phyloP scores from a whole-genome alignment of 2,113 vertebrate genomes.

The Neolamprologus longior region DNA sequence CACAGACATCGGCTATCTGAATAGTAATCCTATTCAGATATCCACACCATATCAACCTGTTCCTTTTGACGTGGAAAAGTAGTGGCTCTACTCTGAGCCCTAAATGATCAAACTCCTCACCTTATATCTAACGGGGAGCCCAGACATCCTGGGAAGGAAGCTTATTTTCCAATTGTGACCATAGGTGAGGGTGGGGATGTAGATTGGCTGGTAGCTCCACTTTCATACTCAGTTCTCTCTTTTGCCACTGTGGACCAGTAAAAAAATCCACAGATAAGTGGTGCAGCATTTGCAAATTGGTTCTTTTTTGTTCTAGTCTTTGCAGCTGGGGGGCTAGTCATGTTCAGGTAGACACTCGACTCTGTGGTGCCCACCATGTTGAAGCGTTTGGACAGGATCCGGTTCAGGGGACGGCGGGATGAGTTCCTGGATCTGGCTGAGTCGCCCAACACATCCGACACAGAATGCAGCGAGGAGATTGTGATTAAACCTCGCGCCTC shows the following conservation, averaged over 20 bases:
- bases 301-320: background rate
- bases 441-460: conserved; percentile 92
- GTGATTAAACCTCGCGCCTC: conserved; percentile 70
- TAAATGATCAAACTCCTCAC: background rate
- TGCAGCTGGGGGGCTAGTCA: background rate
- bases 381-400: conserved; percentile 91
- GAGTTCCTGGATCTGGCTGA: conserved; percentile 89
- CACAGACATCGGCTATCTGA: background rate
- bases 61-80: background rate
- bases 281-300: background rate
- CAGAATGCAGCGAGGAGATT: conserved; percentile 83
- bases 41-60: background rate
- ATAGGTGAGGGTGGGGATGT: background rate
- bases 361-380: conserved; percentile 82
- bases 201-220: background rate
- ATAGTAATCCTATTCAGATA: background rate
- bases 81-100: background rate
- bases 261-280: background rate
- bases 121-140: background rate
- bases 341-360: conserved; percentile 62
- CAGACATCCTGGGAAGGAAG: background rate
- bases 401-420: conserved; percentile 92
- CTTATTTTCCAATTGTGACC: background rate
- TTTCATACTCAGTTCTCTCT: background rate
- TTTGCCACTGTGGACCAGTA: background rate